phyloP scores from a whole-genome alignment of 1,140 invertebrate species.

The Drosophila punjabiensis region DNA sequence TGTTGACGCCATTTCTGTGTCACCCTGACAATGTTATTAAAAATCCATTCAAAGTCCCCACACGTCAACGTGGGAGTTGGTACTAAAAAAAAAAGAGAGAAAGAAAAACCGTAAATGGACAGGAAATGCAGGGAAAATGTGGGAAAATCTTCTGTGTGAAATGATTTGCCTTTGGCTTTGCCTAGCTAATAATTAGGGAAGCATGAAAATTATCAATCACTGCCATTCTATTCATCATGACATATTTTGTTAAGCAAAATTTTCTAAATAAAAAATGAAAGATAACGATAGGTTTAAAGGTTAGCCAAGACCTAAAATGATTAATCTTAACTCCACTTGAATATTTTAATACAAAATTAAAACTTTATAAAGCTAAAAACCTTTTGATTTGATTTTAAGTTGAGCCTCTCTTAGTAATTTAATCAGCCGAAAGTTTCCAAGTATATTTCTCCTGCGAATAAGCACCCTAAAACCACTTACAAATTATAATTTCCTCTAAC shows the following conservation, averaged over 20 bases:
- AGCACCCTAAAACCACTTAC: constrained; percentile 13
- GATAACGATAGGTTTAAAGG: not conserved
- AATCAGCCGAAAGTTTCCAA: constrained; percentile 9
- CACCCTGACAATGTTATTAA: constrained; percentile 80
- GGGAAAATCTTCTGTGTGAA: constrained; percentile 11
- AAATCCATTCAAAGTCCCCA: constrained; percentile 75
- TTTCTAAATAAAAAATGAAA: too few relatives aligned
- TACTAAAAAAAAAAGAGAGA: not conserved
- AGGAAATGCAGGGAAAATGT: constrained; percentile 10
- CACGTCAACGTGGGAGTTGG: constrained; percentile 19
- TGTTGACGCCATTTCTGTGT: constrained; percentile 69
- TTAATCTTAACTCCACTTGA: not conserved
- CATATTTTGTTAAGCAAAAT: not conserved
- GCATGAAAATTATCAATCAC: constrained; percentile 25
- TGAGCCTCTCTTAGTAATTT: constrained; percentile 1
- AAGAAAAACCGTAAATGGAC: not conserved
- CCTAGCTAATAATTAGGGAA: constrained; percentile 25
- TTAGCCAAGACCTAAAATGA: too few relatives aligned
- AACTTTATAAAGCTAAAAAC: not conserved
- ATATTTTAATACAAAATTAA: not conserved
- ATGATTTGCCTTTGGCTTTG: constrained; percentile 30
- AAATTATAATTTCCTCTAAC: constrained; percentile 9
- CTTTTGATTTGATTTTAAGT: not conserved
- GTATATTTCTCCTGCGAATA: constrained; percentile 9
- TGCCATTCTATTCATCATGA: constrained; percentile 20